These are phyloP conservation scores for Nyctalus aviator DNA, from an alignment of 2,797 vertebrate genomes.

Conservation along the genomic window DNA sequence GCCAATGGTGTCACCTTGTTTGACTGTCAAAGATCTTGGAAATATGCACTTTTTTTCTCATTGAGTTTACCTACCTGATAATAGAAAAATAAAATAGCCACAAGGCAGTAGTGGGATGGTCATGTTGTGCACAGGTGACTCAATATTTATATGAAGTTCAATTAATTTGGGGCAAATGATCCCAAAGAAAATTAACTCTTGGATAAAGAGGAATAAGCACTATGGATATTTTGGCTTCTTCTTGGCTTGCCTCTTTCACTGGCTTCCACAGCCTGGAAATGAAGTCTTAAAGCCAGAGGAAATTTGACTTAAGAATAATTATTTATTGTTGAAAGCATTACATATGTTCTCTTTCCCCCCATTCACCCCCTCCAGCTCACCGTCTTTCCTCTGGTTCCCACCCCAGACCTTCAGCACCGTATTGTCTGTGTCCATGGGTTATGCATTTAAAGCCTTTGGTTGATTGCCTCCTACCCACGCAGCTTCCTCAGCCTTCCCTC, in stretches of 20 bases:
- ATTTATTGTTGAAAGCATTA: too few species aligned
- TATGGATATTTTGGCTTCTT: slow-evolving; percentile 25
- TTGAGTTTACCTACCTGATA: background rate
- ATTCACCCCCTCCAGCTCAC: too few species aligned
- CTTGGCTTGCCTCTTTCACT: slow-evolving; percentile 23
- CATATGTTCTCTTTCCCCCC: too few species aligned
- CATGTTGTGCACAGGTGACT: background rate
- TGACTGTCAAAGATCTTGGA: slow-evolving; percentile 1
- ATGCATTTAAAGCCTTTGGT: too few species aligned
- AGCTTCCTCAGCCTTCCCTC: too few species aligned
- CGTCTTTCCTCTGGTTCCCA: too few species aligned
- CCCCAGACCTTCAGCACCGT: too few species aligned
- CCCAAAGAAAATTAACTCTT: slow-evolving; percentile 43
- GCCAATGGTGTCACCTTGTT: slow-evolving; percentile 18
- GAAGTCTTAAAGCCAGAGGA: slow-evolving; percentile 33
- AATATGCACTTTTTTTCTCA: slow-evolving; percentile 1
- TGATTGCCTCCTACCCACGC: too few species aligned
- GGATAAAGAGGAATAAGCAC: slow-evolving; percentile 7
- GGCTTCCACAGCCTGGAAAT: slow-evolving; percentile 27
- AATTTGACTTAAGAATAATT: slow-evolving; percentile 42
- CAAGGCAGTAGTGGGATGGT: background rate
- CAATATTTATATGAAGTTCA: background rate
- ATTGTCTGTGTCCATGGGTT: too few species aligned
- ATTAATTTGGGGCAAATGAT: slow-evolving; percentile 51
- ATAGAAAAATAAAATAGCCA: slow-evolving; percentile 20